phyloP scores from a whole-genome alignment of 64 coral and sea anemone genomes.

The Dendrophyllia cribrosa region DNA sequence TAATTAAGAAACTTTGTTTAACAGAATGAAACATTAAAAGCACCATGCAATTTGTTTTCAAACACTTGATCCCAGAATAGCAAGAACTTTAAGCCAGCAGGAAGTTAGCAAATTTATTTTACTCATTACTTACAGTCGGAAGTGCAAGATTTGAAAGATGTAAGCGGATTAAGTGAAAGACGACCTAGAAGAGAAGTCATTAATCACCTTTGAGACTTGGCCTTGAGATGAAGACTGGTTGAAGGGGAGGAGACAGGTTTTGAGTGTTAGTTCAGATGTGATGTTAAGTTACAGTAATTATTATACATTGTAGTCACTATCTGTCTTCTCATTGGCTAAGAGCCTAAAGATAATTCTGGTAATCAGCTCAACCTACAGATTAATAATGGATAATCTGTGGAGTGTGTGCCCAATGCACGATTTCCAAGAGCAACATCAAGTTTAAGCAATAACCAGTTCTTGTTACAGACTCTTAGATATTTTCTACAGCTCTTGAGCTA shows the following conservation, averaged over 20 bases:
- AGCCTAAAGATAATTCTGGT: too few species aligned
- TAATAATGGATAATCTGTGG: too few species aligned
- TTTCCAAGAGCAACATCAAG: too few species aligned
- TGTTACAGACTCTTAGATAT: too few species aligned
- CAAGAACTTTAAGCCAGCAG: neutral
- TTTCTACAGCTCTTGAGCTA: too few species aligned
- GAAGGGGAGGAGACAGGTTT: slow-evolving; percentile 50
- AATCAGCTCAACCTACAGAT: too few species aligned
- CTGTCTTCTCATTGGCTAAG: too few species aligned
- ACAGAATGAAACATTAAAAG: neutral
- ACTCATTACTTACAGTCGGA: slow-evolving; percentile 60
- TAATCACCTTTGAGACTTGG: slow-evolving; percentile 60
- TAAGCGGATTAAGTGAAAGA: slow-evolving; percentile 77
- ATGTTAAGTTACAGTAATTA: neutral
- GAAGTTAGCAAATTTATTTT: slow-evolving; percentile 30
- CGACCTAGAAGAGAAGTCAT: slow-evolving; percentile 83
- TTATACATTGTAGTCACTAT: too few species aligned
- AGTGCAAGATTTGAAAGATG: slow-evolving; percentile 87
- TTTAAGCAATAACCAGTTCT: too few species aligned
- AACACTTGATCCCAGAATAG: neutral
- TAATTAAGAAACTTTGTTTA: neutral
- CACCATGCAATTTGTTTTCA: neutral
- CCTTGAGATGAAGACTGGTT: slow-evolving; percentile 47
- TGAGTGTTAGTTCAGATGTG: slow-evolving; percentile 27
- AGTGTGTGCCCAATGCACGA: too few species aligned